Base-by-base conservation (phyloP, 2,888 invertebrate genomes). In the Chymomyza fuscimana region DNA sequence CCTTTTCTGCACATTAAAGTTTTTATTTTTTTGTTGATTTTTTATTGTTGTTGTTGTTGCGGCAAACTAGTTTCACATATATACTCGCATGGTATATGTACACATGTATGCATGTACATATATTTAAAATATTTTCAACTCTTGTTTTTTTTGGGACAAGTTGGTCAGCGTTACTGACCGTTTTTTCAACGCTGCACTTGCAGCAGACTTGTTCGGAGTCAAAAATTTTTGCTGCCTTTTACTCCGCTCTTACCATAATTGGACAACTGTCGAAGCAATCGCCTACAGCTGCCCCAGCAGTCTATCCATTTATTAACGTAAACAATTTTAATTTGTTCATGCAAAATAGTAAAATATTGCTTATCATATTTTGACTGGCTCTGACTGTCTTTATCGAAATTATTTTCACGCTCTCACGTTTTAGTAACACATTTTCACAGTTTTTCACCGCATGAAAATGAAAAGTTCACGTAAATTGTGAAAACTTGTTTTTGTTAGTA, bases 401-500 rank as follows among this genome's bases (percentile, higher is more conserved):
- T 12, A 63, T 58, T 67, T 68, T 50, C 32, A 29, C 29, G 63
- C 78, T 78, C 79, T 78, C 79, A 78, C 78, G 82, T 76, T 80
- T 82, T 82, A 82, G 84, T 82, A 87, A 86, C 88, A 88, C 88
- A 88, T 77, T 79, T 86, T 77, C 81, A 80, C 80, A 75, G 72
- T 80, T 81, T 79, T 67, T 66, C 32, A 52, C 54, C 66, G 69
- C 40, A 46, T 70, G 72, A 76, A 85, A 82, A 74, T 74, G 70
- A 81, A 86, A 76, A 79, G 72, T 77, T 85, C 67, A 76, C 64
- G 69, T 58, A 32, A 22, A 32, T 62, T 56, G 52, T 40, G 50
- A 70, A 82, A 82, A 87, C 85, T 75, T 40, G 82, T 77, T 85
- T 81, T 0, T 0, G n/a, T n/a, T 56, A 19, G 19, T 19, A 19